Percentiles rank a stretch among this genome's conserved stretches.
phyloP scores from a whole-genome alignment of 2,113 vertebrate genomes.

The Odontophorus gujanensis region DNA sequence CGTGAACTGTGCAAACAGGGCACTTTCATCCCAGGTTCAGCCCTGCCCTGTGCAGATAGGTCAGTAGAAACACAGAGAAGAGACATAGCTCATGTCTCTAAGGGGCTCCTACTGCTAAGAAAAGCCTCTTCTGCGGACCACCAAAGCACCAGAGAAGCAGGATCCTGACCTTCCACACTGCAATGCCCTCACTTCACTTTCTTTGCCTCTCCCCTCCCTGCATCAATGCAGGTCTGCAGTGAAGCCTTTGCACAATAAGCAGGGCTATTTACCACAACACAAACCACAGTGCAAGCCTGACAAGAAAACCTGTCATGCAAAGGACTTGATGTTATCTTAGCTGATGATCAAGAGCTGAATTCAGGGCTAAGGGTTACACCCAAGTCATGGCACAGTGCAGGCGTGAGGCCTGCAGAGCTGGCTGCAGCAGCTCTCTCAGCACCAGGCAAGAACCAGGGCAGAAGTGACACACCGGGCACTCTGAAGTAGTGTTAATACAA shows the following conservation, averaged over 20 bases:
- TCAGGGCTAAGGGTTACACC: background rate
- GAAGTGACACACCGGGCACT: slow-evolving; percentile 8
- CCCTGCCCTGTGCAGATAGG: background rate
- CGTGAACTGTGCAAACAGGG: background rate
- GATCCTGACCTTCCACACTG: background rate
- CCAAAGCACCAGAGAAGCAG: background rate
- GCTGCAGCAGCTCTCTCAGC: background rate
- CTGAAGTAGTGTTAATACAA: slow-evolving; percentile 19
- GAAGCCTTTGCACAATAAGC: background rate
- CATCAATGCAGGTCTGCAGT: background rate
- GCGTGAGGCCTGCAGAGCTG: fast-evolving
- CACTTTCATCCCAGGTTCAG: background rate
- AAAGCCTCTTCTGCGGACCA: fast-evolving
- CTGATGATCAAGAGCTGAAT: background rate
- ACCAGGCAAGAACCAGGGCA: slow-evolving; percentile 5
- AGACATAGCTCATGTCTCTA: background rate
- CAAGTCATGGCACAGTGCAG: fast-evolving
- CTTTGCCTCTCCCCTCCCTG: background rate
- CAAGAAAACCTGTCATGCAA: fast-evolving
- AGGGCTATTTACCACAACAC: background rate
- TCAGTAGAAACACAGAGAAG: background rate
- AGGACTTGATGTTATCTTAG: background rate
- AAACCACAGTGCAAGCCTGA: background rate
- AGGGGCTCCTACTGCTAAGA: background rate
- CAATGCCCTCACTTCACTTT: background rate